Conservation (phyloP, 2,113 vertebrate genomes). For the Pyxicephalus adspersus region DNA sequence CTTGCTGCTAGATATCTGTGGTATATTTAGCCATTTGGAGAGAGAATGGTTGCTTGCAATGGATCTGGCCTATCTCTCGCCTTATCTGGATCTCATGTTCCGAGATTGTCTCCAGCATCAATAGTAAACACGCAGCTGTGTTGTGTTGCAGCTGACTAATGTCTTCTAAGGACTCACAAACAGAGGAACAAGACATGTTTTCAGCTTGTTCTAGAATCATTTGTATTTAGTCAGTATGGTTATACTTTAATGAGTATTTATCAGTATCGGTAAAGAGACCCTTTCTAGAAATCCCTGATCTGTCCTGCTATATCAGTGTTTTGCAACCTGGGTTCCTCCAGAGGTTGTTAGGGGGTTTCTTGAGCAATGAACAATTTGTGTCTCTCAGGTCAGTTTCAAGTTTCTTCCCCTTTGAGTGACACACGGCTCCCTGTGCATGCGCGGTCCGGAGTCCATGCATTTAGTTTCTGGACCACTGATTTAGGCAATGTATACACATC, state of each 20-base stretch:
- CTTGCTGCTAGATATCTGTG: neutral
- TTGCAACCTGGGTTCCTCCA: no score
- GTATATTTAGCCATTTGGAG: neutral
- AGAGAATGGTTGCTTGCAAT: neutral
- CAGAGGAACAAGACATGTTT: neutral
- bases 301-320: no score
- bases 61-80: neutral
- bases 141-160: neutral
- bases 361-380: no score
- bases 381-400: no score
- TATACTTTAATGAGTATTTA: neutral
- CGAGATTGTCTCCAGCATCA: neutral
- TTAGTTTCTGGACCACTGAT: no score
- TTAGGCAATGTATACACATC: no score
- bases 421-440: no score
- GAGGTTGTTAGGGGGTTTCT: no score
- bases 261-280: no score
- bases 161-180: constrained; percentile 22
- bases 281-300: no score
- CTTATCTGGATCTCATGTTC: constrained; percentile 20
- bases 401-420: no score
- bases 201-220: neutral
- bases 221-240: neutral
- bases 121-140: constrained; percentile 15
- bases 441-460: no score